Conservation (phyloP, 1,140 invertebrate genomes). For the Drosophila watanabei region DNA sequence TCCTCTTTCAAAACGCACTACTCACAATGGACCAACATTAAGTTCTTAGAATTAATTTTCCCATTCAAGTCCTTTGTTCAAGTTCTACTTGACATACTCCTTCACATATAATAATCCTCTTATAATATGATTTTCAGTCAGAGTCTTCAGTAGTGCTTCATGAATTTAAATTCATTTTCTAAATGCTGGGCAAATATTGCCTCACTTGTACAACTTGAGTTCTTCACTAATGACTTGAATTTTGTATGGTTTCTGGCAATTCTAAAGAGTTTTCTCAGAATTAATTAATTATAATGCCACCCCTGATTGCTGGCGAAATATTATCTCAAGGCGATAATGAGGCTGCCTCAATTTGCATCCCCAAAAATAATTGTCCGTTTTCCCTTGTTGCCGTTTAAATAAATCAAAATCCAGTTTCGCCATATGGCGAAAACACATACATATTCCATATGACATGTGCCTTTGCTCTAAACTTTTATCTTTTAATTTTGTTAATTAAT, state of each 20-base stretch:
- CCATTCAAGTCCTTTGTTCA: not conserved
- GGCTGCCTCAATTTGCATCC: constrained; percentile 27
- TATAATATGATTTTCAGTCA: not conserved
- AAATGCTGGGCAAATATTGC: not conserved
- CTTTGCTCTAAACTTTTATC: constrained; percentile 64
- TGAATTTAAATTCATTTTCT: not conserved
- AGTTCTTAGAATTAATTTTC: not conserved
- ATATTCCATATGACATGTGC: not conserved
- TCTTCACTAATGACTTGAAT: not conserved
- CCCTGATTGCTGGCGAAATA: not conserved
- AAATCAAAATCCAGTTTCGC: constrained; percentile 50
- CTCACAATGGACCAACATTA: not conserved
- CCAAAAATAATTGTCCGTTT: constrained; percentile 30
- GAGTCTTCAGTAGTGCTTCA: not conserved
- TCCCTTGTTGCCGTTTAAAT: constrained; percentile 34
- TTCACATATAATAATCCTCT: not conserved
- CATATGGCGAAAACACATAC: constrained; percentile 2
- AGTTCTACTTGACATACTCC: not conserved
- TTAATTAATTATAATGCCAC: constrained; percentile 32
- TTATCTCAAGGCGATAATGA: constrained; percentile 29
- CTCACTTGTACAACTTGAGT: not conserved
- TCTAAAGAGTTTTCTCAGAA: constrained; percentile 7
- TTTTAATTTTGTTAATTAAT: constrained; percentile 81
- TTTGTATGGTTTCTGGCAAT: not conserved
- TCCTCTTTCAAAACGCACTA: not conserved